Evolutionary conservation across 2,113 vertebrate genomes (phyloP).

Genomic region (Rhagologus leucostigma): DNA sequence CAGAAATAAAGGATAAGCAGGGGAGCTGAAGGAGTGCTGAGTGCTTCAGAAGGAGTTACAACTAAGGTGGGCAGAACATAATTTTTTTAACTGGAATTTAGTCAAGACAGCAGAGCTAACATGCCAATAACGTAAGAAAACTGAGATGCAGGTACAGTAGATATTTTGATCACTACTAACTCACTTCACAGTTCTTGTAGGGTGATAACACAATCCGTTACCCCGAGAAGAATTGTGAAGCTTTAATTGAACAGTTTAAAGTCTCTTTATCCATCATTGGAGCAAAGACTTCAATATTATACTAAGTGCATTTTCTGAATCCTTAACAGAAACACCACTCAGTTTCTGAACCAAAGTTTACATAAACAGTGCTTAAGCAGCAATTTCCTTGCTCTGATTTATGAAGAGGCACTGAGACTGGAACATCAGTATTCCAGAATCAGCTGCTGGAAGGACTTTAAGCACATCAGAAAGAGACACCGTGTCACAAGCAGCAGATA

Average conservation of each 20-base stretch:
- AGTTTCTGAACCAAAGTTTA: not conserved
- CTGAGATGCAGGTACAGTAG: not conserved
- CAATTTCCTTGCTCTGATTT: conserved; percentile 6
- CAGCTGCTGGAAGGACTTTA: not conserved
- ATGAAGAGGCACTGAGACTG: not conserved
- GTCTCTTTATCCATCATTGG: not conserved
- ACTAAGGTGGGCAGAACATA: not conserved
- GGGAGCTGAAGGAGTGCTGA: not conserved
- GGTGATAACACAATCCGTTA: not conserved
- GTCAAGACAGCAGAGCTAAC: not conserved
- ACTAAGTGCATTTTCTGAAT: not conserved
- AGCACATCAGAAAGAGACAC: not conserved
- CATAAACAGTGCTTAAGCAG: not conserved
- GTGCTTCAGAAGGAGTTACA: not conserved
- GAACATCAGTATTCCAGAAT: not conserved
- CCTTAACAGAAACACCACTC: not conserved
- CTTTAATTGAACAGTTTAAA: conserved; percentile 24
- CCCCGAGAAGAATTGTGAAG: not conserved
- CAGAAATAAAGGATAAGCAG: not conserved
- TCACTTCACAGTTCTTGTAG: not conserved
- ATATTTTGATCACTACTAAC: conserved; percentile 26
- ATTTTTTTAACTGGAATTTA: not conserved
- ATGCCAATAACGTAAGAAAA: not conserved
- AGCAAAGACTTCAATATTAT: conserved; percentile 3
- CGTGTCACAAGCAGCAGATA: not conserved